These are phyloP conservation scores for Serilophus lunatus DNA, from an alignment of 2,113 vertebrate species.

Conservation along the genomic window DNA sequence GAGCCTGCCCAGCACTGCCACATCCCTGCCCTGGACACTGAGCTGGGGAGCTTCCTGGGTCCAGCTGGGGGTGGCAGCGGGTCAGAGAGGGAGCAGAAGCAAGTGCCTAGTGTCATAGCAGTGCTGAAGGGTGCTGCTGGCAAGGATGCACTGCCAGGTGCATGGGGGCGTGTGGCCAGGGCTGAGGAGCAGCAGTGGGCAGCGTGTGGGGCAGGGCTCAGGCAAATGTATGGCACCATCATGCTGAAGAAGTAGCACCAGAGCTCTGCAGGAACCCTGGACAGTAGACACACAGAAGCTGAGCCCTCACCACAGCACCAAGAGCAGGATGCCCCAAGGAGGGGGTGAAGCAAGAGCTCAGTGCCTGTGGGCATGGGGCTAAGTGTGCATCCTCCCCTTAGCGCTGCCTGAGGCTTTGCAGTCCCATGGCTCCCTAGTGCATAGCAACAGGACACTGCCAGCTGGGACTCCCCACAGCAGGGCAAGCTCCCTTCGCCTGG, in stretches of 20 bases:
- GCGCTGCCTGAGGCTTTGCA: background rate
- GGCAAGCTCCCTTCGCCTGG: background rate
- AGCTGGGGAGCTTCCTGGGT: background rate
- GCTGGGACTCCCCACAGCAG: background rate
- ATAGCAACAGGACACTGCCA: background rate
- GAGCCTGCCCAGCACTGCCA: background rate
- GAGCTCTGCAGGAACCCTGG: background rate
- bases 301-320: background rate
- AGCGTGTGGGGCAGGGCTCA: fast-evolving
- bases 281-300: background rate
- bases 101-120: background rate
- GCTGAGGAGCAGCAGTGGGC: background rate
- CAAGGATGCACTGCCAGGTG: background rate
- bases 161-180: background rate
- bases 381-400: background rate
- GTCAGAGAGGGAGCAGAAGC: background rate
- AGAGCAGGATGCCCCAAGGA: background rate
- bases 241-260: background rate
- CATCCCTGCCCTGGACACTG: background rate
- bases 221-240: background rate
- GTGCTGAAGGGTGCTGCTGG: background rate
- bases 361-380: background rate
- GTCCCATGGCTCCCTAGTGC: background rate
- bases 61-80: background rate
- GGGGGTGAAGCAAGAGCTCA: background rate